phyloP scores from a whole-genome alignment of 2,888 invertebrate genomes.

The Syrista parreyssii region DNA sequence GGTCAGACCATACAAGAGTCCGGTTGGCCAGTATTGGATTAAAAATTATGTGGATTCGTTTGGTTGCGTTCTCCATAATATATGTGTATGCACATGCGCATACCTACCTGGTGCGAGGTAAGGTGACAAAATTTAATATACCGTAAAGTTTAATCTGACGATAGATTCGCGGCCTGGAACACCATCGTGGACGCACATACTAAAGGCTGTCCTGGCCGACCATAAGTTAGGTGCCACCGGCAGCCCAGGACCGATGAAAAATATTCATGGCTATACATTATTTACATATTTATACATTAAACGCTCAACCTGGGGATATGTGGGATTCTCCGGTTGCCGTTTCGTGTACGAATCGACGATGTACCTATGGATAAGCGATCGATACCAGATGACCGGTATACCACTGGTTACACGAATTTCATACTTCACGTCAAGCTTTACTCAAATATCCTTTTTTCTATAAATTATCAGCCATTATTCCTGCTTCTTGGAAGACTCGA shows the following conservation, averaged over 20 bases:
- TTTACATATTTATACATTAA: slow-evolving; percentile 62
- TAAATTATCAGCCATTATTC: background rate
- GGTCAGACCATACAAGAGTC: background rate
- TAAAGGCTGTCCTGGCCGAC: slow-evolving; percentile 41
- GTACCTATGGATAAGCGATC: slow-evolving; percentile 9
- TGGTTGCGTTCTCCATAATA: background rate
- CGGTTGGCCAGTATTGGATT: background rate
- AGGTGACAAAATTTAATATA: slow-evolving; percentile 15
- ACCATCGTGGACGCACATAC: slow-evolving; percentile 41
- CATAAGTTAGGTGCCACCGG: slow-evolving; percentile 59
- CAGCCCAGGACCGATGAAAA: slow-evolving; percentile 52
- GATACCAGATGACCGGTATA: background rate
- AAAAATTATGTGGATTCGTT: background rate
- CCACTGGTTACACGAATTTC: background rate
- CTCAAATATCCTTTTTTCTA: background rate
- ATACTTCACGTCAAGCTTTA: background rate
- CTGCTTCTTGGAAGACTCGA: background rate
- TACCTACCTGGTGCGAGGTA: background rate
- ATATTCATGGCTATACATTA: slow-evolving; percentile 54
- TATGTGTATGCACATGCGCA: background rate
- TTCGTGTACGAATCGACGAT: background rate
- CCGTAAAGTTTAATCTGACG: slow-evolving; percentile 43
- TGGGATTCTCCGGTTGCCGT: slow-evolving; percentile 35
- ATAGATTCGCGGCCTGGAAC: slow-evolving; percentile 54
- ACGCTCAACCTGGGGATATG: slow-evolving; percentile 34